These are phyloP conservation scores for Drosophila triauraria DNA, from an alignment of 1,140 invertebrate species.

Conservation along the genomic window DNA sequence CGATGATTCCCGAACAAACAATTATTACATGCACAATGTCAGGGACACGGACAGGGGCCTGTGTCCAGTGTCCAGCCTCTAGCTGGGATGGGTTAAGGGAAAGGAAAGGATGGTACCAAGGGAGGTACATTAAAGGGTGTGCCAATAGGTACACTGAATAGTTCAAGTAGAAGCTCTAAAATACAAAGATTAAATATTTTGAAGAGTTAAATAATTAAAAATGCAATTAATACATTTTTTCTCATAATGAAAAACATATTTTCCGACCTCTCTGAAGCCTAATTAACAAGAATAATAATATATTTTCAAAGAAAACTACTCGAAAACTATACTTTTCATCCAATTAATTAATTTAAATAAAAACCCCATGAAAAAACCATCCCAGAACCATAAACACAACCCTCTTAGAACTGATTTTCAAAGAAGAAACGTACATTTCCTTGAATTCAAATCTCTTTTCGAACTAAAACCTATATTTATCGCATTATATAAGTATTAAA, in stretches of 20 bases:
- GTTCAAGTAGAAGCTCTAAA: too few species aligned
- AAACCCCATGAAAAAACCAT: not conserved
- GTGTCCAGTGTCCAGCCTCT: not conserved
- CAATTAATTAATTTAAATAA: not conserved
- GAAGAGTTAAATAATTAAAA: too few species aligned
- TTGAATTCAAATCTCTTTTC: constrained; percentile 6
- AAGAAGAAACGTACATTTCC: not conserved
- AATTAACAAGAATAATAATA: not conserved
- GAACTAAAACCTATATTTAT: constrained; percentile 9
- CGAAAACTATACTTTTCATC: not conserved
- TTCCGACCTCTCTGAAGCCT: not conserved
- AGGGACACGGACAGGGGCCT: constrained; percentile 12
- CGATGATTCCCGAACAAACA: not conserved
- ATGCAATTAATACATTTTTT: too few species aligned
- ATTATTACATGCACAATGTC: constrained; percentile 12
- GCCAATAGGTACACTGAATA: too few species aligned
- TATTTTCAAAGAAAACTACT: not conserved
- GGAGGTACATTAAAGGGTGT: too few species aligned
- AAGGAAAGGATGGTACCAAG: too few species aligned
- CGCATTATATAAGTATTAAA: constrained; percentile 27
- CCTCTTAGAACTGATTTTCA: not conserved
- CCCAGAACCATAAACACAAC: not conserved
- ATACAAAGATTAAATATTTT: too few species aligned
- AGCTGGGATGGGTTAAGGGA: not conserved
- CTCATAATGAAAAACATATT: not conserved